Percentiles rank a stretch among this genome's conserved stretches.
These are phyloP conservation scores for Anoura caudifer DNA, from an alignment of 2,113 vertebrate species.

Conservation along the genomic window DNA sequence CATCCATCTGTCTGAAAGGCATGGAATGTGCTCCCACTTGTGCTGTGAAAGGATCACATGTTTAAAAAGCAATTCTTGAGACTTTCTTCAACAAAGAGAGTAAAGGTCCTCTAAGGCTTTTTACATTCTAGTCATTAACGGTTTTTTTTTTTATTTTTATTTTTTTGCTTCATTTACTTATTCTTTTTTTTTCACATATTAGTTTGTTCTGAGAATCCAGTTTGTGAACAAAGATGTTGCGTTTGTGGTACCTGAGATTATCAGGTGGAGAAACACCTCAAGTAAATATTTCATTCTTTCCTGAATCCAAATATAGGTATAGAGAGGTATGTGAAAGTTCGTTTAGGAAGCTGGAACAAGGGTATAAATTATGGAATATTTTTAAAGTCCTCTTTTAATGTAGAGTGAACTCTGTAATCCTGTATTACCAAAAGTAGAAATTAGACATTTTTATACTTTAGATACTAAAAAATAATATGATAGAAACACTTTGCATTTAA, in stretches of 20 bases:
- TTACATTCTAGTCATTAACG: neutral
- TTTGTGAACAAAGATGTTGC: neutral
- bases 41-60: neutral
- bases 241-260: neutral
- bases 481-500: neutral
- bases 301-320: neutral
- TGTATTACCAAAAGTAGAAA: neutral
- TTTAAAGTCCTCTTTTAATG: neutral
- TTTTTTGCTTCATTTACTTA: neutral
- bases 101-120: neutral
- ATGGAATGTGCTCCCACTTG: neutral
- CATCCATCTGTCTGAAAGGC: slow-evolving; percentile 4
- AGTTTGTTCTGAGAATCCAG: neutral
- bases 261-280: neutral
- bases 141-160: neutral
- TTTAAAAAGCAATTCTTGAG: neutral
- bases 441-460: neutral
- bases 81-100: neutral
- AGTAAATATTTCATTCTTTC: neutral
- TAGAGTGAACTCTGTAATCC: neutral
- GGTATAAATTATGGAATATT: neutral
- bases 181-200: neutral
- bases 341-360: neutral
- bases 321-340: neutral
- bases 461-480: neutral